A percentile compares a stretch with the other conserved stretches of the same genome.
These are phyloP conservation scores for Eleutherodactylus coqui DNA, from an alignment of 2,797 vertebrate genomes.

Conservation along the genomic window DNA sequence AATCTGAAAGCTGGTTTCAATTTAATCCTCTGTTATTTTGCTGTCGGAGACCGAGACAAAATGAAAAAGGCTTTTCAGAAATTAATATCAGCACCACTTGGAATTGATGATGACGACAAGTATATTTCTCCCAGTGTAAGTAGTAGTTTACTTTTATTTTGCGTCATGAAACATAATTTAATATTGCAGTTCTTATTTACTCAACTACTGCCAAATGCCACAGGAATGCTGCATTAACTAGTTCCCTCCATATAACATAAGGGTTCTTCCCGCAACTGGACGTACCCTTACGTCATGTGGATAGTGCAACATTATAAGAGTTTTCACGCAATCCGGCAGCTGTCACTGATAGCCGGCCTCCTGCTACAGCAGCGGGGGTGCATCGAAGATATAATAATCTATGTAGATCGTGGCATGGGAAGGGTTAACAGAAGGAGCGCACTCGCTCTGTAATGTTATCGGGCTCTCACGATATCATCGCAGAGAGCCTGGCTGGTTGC, in stretches of 20 bases:
- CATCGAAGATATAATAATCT: no score
- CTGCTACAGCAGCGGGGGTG: no score
- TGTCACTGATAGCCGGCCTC: no score
- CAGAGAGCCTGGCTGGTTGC: no score
- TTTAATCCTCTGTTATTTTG: slow-evolving; percentile 92
- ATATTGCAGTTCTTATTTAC: not conserved
- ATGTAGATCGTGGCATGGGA: no score
- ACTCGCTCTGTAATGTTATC: no score
- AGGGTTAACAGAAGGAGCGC: no score
- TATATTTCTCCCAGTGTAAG: slow-evolving; percentile 88
- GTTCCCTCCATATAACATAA: not conserved
- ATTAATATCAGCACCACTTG: slow-evolving; percentile 88
- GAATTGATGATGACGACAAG: slow-evolving; percentile 92
- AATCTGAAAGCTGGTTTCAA: slow-evolving; percentile 93
- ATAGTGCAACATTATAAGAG: no score
- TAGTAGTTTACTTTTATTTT: slow-evolving; percentile 31
- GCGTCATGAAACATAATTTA: not conserved
- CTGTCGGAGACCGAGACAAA: slow-evolving; percentile 87
- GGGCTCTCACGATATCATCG: no score
- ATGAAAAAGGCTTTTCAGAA: slow-evolving; percentile 98
- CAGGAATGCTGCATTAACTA: not conserved
- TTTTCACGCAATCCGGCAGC: no score
- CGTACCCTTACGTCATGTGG: no score
- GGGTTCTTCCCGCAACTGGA: no score
- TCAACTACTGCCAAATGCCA: not conserved